A percentile compares a stretch with the other conserved stretches of the same genome.
These are phyloP conservation scores for Hoplias malabaricus DNA, from an alignment of 2,113 vertebrate genomes.

Conservation along the genomic window DNA sequence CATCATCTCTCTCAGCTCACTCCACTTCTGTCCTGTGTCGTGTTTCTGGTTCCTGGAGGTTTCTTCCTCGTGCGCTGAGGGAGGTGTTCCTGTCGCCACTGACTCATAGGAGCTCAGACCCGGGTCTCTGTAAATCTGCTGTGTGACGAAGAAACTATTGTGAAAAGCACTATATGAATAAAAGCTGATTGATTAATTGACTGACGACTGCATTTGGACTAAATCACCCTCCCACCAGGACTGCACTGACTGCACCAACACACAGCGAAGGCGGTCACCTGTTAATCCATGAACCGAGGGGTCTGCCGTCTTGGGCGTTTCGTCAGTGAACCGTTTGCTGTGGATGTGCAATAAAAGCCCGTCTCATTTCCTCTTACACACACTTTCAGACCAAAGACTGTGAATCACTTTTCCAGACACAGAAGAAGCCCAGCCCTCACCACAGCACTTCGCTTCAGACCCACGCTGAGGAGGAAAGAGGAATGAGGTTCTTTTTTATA, in stretches of 20 bases:
- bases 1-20: no score
- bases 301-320: background rate
- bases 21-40: no score
- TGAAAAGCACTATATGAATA: no score
- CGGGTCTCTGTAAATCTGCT: no score
- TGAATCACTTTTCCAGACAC: background rate
- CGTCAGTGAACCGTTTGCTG: background rate
- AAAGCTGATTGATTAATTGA: no score
- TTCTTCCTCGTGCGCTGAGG: no score
- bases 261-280: background rate
- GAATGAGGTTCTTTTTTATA: conserved; percentile 13
- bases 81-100: no score
- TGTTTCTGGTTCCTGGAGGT: no score
- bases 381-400: background rate
- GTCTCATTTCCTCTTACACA: background rate
- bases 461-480: conserved; percentile 27
- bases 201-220: no score
- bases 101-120: no score
- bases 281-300: background rate
- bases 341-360: background rate
- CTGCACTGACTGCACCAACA: background rate
- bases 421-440: background rate
- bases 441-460: background rate
- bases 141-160: no score
- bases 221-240: no score